Evolutionary conservation across 2,797 vertebrate genomes (phyloP), one percentile per base, ranked within the genome.

Genomic region (Enteromius mattozi): DNA sequence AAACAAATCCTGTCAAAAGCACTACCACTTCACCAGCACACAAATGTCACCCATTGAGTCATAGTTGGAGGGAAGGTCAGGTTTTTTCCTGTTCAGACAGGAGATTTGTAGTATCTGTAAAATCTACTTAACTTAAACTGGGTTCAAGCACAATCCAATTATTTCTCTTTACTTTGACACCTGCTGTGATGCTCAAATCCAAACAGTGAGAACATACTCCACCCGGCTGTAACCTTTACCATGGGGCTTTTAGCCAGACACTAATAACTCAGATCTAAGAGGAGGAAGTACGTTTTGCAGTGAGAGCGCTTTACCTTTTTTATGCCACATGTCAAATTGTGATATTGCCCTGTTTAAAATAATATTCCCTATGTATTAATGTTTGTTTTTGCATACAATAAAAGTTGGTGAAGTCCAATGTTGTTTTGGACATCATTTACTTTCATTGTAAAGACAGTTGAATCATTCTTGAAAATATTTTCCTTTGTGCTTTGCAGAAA

Each of bases 41-140:
- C 40, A 51, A 27, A 71, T 47, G 27, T 42, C 49, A 37, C 47
- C 75, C 68, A 33, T 6, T 54, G 16, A 14, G 14, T 69, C 24
- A 17, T 37, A 40, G 35, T 49, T 69, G 33, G 37, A 80, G n/a
- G n/a, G 49, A 33, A 42, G 71, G 66, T 66, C 66, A 54, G 16
- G 56, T 6, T 24, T 78, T 61, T 82, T 69, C 14, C 30, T 12
- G 65, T 81, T 83, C 66, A 76, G 76, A 82, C 19, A 75, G 66
- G 56, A 86, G 84, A 86, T 85, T 81, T 86, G 82, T 83, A 47
- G 76, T 81, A 87, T 85, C 71, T 87, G 87, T 71, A 45, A 88
- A 88, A 87, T 90, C 82, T 85, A 56, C 72, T 86, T 83, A 83
- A 87, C 69, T 40, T 81, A 81, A 83, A 86, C 54, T 27, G 85